Percentiles rank a stretch among this genome's conserved stretches.
phyloP scores from a whole-genome alignment of 2,888 invertebrate species.

The Limenitis camilla region DNA sequence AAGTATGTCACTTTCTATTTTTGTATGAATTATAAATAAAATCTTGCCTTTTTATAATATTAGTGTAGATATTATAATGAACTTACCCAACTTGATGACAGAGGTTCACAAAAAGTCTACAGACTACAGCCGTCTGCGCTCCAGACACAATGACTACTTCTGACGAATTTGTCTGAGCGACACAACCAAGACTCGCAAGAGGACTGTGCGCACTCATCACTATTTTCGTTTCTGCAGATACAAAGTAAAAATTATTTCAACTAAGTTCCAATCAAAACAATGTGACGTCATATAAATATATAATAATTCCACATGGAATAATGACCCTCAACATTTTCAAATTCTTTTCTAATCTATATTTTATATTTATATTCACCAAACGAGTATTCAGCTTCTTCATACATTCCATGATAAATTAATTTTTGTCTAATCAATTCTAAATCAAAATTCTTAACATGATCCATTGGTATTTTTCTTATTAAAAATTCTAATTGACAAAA shows the following conservation, averaged over 20 bases:
- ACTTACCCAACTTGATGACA: constrained; percentile 14
- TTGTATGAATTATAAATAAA: no score
- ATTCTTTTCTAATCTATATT: no score
- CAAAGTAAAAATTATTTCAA: not conserved
- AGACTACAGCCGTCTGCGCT: constrained; percentile 24
- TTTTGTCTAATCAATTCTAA: constrained; percentile 28
- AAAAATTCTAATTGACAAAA: constrained; percentile 31
- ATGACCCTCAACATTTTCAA: no score
- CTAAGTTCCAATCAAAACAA: not conserved
- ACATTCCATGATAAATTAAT: constrained; percentile 19
- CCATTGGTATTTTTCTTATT: constrained; percentile 25
- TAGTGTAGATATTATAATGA: not conserved
- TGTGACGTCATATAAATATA: not conserved
- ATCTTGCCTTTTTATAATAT: no score
- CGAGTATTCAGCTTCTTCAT: not conserved
- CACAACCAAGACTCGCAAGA: constrained; percentile 9
- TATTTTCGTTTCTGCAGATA: constrained; percentile 1
- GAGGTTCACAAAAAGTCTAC: constrained; percentile 28
- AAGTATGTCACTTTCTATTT: no score
- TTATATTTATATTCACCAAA: constrained; percentile 11
- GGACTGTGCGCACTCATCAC: not conserved
- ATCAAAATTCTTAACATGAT: constrained; percentile 24
- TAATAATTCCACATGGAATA: not conserved
- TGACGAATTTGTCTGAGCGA: not conserved
- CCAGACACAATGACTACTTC: constrained; percentile 7